Evolutionary conservation across 2,888 invertebrate genomes (phyloP).

Genomic region (Scelioninae gen. 1): DNA sequence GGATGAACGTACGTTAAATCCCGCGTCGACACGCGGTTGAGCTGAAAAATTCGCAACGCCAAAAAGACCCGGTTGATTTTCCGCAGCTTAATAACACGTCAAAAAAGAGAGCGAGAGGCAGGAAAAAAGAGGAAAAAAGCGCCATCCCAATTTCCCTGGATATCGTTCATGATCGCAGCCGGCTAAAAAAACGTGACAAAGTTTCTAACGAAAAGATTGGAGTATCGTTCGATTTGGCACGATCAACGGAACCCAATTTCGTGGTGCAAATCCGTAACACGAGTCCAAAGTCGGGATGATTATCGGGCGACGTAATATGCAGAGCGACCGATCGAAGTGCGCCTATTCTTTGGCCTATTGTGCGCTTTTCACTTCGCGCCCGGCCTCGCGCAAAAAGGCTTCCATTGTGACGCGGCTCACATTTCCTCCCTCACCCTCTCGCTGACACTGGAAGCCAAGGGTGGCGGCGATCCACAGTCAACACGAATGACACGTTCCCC

Average conservation of each 20-base stretch:
- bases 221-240: slow-evolving; percentile 64
- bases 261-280: slow-evolving; percentile 60
- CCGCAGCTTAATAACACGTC: slow-evolving; percentile 34
- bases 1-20: slow-evolving; percentile 1
- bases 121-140: background rate
- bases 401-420: slow-evolving; percentile 81
- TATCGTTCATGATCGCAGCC: slow-evolving; percentile 40
- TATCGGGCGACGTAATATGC: slow-evolving; percentile 58
- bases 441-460: slow-evolving; percentile 79
- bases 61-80: slow-evolving; percentile 20
- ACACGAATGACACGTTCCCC: slow-evolving; percentile 84
- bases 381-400: slow-evolving; percentile 75
- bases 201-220: slow-evolving; percentile 64
- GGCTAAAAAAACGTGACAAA: slow-evolving; percentile 59
- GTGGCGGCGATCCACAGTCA: slow-evolving; percentile 79
- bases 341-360: slow-evolving; percentile 56
- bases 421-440: slow-evolving; percentile 81
- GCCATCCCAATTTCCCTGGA: slow-evolving; percentile 44
- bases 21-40: background rate
- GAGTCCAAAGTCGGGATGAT: slow-evolving; percentile 64
- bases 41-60: background rate
- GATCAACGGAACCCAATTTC: slow-evolving; percentile 63
- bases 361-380: slow-evolving; percentile 29
- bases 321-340: slow-evolving; percentile 56
- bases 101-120: background rate